These are phyloP conservation scores for Xanthorhoe spadicearia DNA, from an alignment of 2,888 invertebrate genomes.

Conservation along the genomic window DNA sequence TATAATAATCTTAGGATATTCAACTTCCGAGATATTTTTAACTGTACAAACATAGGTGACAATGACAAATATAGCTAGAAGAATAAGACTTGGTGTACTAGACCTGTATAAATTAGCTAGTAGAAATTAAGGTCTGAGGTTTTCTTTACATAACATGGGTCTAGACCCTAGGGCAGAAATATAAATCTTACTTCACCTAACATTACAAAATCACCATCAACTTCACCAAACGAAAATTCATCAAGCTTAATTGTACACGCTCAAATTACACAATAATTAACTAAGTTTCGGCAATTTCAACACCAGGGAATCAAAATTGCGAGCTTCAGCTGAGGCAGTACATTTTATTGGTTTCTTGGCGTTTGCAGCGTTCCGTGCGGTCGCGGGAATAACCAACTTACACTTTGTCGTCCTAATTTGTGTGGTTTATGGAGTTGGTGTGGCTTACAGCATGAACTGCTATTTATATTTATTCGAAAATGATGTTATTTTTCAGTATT, in stretches of 20 bases:
- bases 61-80: too few relatives aligned
- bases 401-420: conserved; percentile 12
- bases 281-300: conserved; percentile 10
- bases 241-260: not conserved
- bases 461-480: not conserved
- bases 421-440: conserved; percentile 8
- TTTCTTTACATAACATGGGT: too few relatives aligned
- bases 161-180: too few relatives aligned
- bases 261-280: not conserved
- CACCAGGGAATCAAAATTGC: conserved; percentile 40
- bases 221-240: not conserved
- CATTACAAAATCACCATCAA: not conserved
- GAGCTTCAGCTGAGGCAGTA: conserved; percentile 36
- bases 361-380: conserved; percentile 9
- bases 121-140: too few relatives aligned
- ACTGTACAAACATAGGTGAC: too few relatives aligned
- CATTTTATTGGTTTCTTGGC: conserved; percentile 22
- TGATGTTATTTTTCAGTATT: not conserved
- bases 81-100: too few relatives aligned
- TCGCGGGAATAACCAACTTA: conserved; percentile 4
- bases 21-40: not conserved
- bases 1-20: not conserved
- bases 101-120: too few relatives aligned
- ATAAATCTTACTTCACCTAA: not conserved
- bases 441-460: not conserved